Conservation (phyloP, 1,140 invertebrate genomes). For the Lanistes nyassanus region DNA sequence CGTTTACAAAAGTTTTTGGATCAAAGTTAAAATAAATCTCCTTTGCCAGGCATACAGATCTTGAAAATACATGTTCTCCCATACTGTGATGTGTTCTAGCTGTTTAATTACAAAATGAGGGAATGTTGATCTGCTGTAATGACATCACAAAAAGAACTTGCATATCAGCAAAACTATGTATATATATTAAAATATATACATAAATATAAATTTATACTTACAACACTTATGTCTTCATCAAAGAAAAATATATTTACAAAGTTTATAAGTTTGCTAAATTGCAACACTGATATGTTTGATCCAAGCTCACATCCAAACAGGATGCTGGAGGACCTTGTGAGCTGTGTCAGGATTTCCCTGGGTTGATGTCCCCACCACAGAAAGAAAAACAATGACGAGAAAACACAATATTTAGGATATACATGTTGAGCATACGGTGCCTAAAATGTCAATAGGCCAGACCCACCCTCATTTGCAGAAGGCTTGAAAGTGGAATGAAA, state of each 20-base stretch:
- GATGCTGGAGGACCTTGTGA: neutral
- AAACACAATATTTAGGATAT: too few species aligned
- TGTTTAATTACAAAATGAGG: too few species aligned
- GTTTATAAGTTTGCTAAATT: neutral
- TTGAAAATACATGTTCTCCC: too few species aligned
- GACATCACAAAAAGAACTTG: neutral
- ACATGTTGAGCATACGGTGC: too few species aligned
- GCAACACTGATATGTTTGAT: constrained; percentile 1
- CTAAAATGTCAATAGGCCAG: too few species aligned
- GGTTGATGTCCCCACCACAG: neutral
- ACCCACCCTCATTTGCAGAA: too few species aligned
- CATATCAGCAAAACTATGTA: neutral
- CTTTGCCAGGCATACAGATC: too few species aligned
- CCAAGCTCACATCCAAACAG: neutral
- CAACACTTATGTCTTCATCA: neutral
- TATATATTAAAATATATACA: constrained; percentile 15
- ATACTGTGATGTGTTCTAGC: too few species aligned
- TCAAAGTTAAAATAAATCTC: too few species aligned
- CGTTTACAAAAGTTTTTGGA: too few species aligned
- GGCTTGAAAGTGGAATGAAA: too few species aligned
- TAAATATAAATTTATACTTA: constrained; percentile 5
- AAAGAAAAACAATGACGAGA: constrained; percentile 8
- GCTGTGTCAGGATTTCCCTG: neutral
- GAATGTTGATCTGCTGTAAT: too few species aligned
- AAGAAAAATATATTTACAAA: neutral